Evolutionary conservation across 2,113 vertebrate genomes (phyloP).

Genomic region (Lepisosteus osseus): DNA sequence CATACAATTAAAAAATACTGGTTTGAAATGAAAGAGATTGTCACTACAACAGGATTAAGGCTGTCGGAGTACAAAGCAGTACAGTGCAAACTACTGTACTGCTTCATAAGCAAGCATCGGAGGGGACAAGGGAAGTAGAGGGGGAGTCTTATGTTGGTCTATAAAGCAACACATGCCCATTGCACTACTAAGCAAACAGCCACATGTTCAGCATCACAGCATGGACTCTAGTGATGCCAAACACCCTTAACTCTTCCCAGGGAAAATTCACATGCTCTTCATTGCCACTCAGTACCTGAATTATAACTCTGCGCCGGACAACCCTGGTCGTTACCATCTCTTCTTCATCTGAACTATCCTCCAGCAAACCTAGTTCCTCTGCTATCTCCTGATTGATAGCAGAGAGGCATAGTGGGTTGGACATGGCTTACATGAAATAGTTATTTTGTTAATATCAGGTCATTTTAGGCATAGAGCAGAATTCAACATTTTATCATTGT

Average conservation of each 20-base stretch:
- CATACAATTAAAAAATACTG: no score
- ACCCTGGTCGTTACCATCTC: slow-evolving; percentile 92
- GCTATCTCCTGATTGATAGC: slow-evolving; percentile 82
- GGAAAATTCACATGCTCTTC: slow-evolving; percentile 10
- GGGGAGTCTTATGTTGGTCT: background rate
- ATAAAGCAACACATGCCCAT: background rate
- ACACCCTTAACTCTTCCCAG: background rate
- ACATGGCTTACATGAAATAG: background rate
- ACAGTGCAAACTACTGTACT: no score
- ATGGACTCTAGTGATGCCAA: background rate
- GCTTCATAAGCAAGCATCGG: no score
- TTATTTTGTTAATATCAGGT: no score
- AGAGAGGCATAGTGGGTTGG: slow-evolving; percentile 59
- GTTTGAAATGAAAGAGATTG: no score
- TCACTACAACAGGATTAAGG: no score
- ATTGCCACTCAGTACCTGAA: slow-evolving; percentile 78
- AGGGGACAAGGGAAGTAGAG: no score
- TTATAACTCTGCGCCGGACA: slow-evolving; percentile 88
- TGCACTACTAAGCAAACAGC: no score
- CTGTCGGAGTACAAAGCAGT: no score
- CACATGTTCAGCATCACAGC: background rate
- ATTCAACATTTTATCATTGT: no score
- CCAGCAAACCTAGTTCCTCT: slow-evolving; percentile 84
- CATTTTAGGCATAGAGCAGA: no score
- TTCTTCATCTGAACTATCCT: slow-evolving; percentile 88